These are phyloP conservation scores for Embiotoca jacksoni DNA, from an alignment of 2,113 vertebrate species.

Conservation along the genomic window DNA sequence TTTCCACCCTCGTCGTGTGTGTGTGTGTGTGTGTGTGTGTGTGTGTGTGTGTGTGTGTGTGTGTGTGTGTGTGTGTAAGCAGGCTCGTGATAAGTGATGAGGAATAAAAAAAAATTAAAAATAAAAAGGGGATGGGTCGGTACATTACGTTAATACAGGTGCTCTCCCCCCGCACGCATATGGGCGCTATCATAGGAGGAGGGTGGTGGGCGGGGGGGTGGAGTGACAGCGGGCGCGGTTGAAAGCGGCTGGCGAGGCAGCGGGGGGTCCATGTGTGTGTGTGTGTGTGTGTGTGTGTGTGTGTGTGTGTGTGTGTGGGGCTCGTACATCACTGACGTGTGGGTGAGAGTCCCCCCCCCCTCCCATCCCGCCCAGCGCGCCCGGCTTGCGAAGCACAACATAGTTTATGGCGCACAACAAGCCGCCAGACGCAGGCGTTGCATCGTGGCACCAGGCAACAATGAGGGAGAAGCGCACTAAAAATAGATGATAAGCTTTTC, in stretches of 20 bases:
- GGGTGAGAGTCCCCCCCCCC: conserved; percentile 76
- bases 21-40: no score
- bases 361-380: conserved; percentile 4
- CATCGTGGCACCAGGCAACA: conserved; percentile 75
- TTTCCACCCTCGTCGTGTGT: conserved; percentile 7
- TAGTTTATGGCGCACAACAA: conserved; percentile 69
- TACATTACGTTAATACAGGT: conserved; percentile 67
- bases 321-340: conserved; percentile 77
- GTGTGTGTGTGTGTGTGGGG: conserved; percentile 16
- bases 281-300: no score
- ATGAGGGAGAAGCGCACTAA: conserved; percentile 71
- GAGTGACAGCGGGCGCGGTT: conserved; percentile 46
- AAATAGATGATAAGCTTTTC: conserved; percentile 77
- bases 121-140: conserved; percentile 14
- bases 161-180: conserved; percentile 48
- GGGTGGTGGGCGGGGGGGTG: neutral
- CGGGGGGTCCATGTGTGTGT: conserved; percentile 31
- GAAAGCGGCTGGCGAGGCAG: conserved; percentile 51
- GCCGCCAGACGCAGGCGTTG: conserved; percentile 57
- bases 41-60: no score
- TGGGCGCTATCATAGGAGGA: conserved; percentile 54
- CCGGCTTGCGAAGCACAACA: conserved; percentile 61
- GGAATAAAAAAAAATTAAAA: conserved; percentile 54
- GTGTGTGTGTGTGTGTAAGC: conserved; percentile 7
- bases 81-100: conserved; percentile 70